phyloP scores from a whole-genome alignment of 2,113 vertebrate genomes.

The Heterocephalus glaber region DNA sequence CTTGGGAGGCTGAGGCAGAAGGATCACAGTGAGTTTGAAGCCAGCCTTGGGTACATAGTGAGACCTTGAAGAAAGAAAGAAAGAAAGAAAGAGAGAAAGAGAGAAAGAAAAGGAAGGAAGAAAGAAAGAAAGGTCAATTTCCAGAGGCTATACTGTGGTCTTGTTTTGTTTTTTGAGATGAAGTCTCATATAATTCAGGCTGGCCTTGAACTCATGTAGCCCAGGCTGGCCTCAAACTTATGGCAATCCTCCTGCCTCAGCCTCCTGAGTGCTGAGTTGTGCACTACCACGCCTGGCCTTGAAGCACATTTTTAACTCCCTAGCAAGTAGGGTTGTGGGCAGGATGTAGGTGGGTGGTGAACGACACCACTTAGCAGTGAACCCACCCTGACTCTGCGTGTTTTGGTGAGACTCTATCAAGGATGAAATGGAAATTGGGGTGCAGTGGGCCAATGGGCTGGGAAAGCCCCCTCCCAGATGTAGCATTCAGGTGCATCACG shows the following conservation, averaged over 20 bases:
- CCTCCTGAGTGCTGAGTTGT: background rate
- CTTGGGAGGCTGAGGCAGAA: background rate
- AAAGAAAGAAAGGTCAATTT: background rate
- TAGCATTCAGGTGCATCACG: background rate
- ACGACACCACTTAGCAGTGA: background rate
- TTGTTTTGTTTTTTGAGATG: background rate
- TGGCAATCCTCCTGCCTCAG: too few relatives aligned
- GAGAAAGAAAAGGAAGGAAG: background rate
- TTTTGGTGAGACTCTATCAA: background rate
- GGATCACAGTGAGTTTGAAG: background rate
- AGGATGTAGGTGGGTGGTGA: background rate
- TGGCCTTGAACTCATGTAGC: background rate
- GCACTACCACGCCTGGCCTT: background rate
- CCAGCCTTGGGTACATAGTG: background rate
- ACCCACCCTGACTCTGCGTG: background rate
- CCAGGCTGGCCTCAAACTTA: too few relatives aligned
- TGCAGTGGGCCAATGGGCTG: background rate
- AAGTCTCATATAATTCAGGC: background rate
- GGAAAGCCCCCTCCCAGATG: background rate
- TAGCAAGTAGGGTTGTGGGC: background rate
- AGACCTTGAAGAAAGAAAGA: background rate
- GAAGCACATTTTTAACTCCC: background rate
- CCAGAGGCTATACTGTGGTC: background rate
- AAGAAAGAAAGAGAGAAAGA: too few relatives aligned
- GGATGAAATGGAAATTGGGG: background rate